A percentile compares a stretch with the other conserved stretches of the same genome.
phyloP scores from a whole-genome alignment of 2,888 invertebrate genomes.

The Drepanosiphum platanoidis region DNA sequence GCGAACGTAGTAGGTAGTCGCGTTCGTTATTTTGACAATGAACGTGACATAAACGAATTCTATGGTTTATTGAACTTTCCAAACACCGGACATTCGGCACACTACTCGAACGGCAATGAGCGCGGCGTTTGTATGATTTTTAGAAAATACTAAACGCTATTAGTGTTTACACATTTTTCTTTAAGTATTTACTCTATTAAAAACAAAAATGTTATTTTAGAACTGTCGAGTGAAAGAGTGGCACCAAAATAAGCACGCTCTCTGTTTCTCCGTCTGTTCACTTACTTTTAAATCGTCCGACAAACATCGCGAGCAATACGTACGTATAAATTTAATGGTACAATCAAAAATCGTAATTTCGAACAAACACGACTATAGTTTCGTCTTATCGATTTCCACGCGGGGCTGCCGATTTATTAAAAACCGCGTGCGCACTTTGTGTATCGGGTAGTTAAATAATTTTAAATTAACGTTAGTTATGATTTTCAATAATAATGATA shows the following conservation, averaged over 20 bases:
- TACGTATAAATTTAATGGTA: constrained; percentile 3
- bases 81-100: not conserved
- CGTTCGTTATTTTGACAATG: not conserved
- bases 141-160: not conserved
- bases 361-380: too few relatives aligned
- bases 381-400: too few relatives aligned
- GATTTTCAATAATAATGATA: too few relatives aligned
- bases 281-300: constrained; percentile 8
- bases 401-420: too few relatives aligned
- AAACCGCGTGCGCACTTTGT: too few relatives aligned
- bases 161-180: not conserved
- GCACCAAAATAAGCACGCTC: not conserved
- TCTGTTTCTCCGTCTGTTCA: not conserved
- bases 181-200: not conserved
- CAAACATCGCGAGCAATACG: not conserved
- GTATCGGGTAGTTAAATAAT: too few relatives aligned
- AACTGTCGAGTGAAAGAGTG: not conserved
- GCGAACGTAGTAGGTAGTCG: too few relatives aligned
- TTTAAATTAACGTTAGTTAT: too few relatives aligned
- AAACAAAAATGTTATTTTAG: not conserved
- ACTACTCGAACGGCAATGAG: too few relatives aligned
- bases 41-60: not conserved
- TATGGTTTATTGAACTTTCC: not conserved
- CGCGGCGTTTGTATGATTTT: not conserved
- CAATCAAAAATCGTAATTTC: not conserved